phyloP scores from a whole-genome alignment of 2,888 invertebrate species.

The Ophion costatus region DNA sequence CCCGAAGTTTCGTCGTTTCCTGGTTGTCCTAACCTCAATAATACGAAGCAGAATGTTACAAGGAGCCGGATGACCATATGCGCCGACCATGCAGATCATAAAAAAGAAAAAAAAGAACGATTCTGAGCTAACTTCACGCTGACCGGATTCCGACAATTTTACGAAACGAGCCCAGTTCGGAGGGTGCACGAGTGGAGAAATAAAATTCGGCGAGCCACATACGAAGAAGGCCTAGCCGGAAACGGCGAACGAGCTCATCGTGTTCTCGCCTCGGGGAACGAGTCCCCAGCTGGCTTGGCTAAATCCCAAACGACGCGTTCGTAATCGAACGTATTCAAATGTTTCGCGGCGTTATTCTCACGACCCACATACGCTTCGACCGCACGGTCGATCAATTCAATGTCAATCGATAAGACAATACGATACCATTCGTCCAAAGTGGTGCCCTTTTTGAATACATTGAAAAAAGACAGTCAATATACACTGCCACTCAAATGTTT shows the following conservation, averaged over 20 bases:
- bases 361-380: constrained; percentile 63
- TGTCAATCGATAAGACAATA: constrained; percentile 16
- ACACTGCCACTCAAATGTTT: too few relatives aligned
- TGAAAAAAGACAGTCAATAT: too few relatives aligned
- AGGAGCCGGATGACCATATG: constrained; percentile 41
- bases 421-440: neutral
- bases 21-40: neutral
- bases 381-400: constrained; percentile 2
- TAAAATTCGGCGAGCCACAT: constrained; percentile 63
- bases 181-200: constrained; percentile 53
- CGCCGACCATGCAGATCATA: constrained; percentile 36
- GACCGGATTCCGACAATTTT: constrained; percentile 70
- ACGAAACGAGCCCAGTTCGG: constrained; percentile 60
- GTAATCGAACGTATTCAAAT: constrained; percentile 74
- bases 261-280: constrained; percentile 43
- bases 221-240: constrained; percentile 16
- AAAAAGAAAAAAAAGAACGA: constrained; percentile 5
- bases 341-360: constrained; percentile 68
- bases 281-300: constrained; percentile 63
- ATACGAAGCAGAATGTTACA: constrained; percentile 13
- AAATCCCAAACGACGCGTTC: constrained; percentile 69
- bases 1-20: neutral
- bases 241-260: constrained; percentile 16
- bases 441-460: too few relatives aligned
- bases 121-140: constrained; percentile 48